Base-by-base conservation (phyloP, 2,113 vertebrate species). In the Helogale parvula region DNA sequence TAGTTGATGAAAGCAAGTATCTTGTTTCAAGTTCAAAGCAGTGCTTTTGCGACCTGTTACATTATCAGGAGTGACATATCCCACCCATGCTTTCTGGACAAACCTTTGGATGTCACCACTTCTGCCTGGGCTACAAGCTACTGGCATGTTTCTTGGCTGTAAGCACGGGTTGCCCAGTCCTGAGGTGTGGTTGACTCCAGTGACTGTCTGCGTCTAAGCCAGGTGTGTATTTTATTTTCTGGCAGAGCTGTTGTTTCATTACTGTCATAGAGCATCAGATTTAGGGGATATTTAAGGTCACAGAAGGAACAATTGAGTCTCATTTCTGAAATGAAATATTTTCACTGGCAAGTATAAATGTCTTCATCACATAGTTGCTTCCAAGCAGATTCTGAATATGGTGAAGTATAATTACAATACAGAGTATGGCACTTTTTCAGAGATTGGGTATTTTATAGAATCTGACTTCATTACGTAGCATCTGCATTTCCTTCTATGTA, bases 191-290 rank as follows among this genome's bases (percentile, higher is more conserved):
- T 50, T 76, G 86, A 38, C 12, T 82, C 19, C 9, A 6, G 38
- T 15, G 15, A n/a, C 77, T 41, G 45, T 41, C 27, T 7, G 16
- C 52, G 89, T 68, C 41, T 38, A 89, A 94, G 68, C 60, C 87
- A 96, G 87, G 88, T 90, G 74, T 27, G 17, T 52, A 23, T 89
- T 96, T 82, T 90, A 89, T 82, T 91, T 77, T 83, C 79, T 80
- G 74, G 69, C 87, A 85, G 69, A 88, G 33, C 3, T 29, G 7
- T 66, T 12, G 23, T 88, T 95, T 93, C 69, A 31, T 94, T 38
- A 47, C 86, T 76, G 60, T 92, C 97, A 71, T 52, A 84, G 79
- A 92, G 50, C 74, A 71, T 97, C 9, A 69, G 38, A 25, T 50
- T 84, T 83, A 88, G 66, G 74, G 84, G 57, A 76, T 52, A 47